phyloP scores from a whole-genome alignment of 2,797 vertebrate genomes.

The Taeniopygia guttata region DNA sequence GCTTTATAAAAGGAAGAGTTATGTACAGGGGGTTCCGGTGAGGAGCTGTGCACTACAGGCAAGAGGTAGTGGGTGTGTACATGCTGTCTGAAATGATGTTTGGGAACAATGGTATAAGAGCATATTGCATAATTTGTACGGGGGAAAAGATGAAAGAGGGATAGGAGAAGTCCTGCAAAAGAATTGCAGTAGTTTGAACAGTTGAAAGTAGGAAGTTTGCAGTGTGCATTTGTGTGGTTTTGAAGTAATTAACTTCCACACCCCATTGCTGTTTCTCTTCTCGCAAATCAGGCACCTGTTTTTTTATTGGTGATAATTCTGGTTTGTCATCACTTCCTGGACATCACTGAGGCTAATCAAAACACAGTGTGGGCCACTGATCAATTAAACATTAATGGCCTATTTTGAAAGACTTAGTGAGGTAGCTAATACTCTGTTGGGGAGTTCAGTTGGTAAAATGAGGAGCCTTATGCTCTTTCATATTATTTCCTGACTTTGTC shows the following conservation, averaged over 20 bases:
- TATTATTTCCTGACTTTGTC: background rate
- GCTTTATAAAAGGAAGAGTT: background rate
- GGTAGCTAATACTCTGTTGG: background rate
- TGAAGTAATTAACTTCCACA: background rate
- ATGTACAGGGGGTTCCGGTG: background rate
- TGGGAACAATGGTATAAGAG: background rate
- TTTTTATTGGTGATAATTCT: background rate
- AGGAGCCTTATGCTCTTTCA: background rate
- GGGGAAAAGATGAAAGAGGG: rapidly evolving
- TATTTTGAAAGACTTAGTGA: background rate
- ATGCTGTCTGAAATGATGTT: background rate
- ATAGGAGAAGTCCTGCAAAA: background rate
- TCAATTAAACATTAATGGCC: background rate
- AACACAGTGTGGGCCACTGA: background rate
- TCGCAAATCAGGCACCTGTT: background rate
- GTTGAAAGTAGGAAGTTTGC: background rate
- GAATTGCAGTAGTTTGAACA: background rate
- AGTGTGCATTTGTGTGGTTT: background rate
- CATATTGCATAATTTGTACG: background rate
- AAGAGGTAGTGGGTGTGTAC: background rate
- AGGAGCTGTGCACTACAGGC: background rate
- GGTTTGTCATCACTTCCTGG: background rate
- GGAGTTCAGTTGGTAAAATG: background rate
- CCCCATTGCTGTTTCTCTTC: background rate
- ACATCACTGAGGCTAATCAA: background rate